Conservation (phyloP, 2,113 vertebrate species). For the Bucco capensis region DNA sequence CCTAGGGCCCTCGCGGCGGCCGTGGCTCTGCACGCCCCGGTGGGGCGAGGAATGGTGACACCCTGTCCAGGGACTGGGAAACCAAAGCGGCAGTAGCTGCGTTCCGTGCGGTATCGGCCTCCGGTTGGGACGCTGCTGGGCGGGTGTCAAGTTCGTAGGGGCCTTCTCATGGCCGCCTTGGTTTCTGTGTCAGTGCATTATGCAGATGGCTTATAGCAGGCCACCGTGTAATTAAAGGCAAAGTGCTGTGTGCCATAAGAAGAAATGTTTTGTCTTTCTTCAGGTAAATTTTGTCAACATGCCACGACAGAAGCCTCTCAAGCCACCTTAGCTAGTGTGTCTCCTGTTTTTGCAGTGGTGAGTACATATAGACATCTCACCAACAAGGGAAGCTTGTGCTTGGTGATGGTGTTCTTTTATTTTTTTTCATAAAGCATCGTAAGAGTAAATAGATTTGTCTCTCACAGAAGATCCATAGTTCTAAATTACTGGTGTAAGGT, state of each 20-base stretch:
- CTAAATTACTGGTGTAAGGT: not conserved
- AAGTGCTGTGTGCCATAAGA: accelerated
- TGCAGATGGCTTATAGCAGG: not conserved
- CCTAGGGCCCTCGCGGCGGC: no score
- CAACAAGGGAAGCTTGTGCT: accelerated
- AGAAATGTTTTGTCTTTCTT: not conserved
- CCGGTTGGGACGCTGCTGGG: not conserved
- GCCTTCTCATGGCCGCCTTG: accelerated
- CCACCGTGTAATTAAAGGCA: accelerated
- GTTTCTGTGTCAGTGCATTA: accelerated
- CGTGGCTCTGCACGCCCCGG: no score
- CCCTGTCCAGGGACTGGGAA: no score
- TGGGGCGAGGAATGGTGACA: no score
- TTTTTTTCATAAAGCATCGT: accelerated
- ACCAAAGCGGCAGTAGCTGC: not conserved
- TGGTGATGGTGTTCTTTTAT: accelerated
- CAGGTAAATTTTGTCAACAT: conserved; percentile 62
- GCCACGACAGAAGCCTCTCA: conserved; percentile 78
- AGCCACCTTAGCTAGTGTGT: conserved; percentile 82
- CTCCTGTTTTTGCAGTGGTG: conserved; percentile 89
- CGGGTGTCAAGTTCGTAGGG: accelerated
- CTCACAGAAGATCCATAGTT: accelerated
- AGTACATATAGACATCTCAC: not conserved
- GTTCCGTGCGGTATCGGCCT: accelerated
- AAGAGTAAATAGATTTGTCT: accelerated